Base-by-base conservation (phyloP, 2,888 invertebrate species). In the Ctena decussata region DNA sequence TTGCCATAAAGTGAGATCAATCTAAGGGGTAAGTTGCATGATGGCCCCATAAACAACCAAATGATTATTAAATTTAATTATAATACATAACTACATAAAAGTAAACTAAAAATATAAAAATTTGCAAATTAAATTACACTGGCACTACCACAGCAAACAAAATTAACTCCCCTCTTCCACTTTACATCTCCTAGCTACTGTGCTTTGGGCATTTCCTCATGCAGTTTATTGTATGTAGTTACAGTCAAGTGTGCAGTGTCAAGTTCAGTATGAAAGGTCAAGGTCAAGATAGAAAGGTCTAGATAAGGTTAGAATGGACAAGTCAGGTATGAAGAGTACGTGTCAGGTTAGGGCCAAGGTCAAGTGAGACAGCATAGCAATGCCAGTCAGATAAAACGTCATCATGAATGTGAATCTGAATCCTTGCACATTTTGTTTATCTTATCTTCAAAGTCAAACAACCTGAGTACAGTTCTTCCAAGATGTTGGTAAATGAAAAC, bases 201-300 rank as follows among this genome's bases (percentile, higher is more conserved):
- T 88, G 85, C 79, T 88, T 85, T 79, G 84, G 88, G 82, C 88
- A 88, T 85, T 85, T 85, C 84, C 70, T 44, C 69, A 69, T 77
- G 69, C 44, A 49, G 37, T 77, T 41, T 57, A 0, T 5, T 24
- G 18, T 39, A 30, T 72, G 46, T 73, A 57, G 32, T n/a, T 41
- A 27, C 44, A 44, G 41, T 72, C 46, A 30, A 72, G 76, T 85
- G 82, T 85, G 85, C 85, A 85, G 82, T 81, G 85, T 85, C 85
- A 81, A 82, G 57, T 60, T 37, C 53, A 60, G 70, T 11, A 30
- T 27, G 57, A 27, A 24, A 57, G 57, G 65, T 18, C 15, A 65
- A 35, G 65, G 30, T 65, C 65, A 21, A 8, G 27, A 21, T 3
- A 57, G 57, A 27, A 57, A 57, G 57, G 30, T 27, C 57, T 8